Conservation (phyloP, 2,113 vertebrate genomes). For the Perca flavescens region DNA sequence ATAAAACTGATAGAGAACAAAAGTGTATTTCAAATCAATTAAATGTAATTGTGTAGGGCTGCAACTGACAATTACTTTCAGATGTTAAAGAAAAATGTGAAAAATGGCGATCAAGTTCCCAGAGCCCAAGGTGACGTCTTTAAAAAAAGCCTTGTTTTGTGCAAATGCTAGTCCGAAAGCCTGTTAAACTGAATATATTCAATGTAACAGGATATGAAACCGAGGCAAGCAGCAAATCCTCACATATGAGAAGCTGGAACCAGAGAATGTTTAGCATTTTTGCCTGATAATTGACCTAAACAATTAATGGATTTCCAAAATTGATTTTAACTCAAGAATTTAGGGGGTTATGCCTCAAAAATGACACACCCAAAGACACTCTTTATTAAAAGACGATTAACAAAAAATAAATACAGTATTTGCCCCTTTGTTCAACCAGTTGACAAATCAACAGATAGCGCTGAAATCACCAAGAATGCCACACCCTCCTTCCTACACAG, state of each 20-base stretch:
- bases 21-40: background rate
- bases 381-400: background rate
- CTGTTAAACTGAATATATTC: background rate
- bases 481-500: background rate
- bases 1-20: background rate
- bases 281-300: background rate
- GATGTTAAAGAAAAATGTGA: background rate
- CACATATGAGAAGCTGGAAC: background rate
- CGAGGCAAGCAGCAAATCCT: background rate
- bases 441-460: background rate
- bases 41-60: background rate
- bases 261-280: background rate
- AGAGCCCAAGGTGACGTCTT: background rate
- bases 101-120: background rate
- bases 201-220: background rate
- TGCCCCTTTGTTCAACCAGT: too few species aligned
- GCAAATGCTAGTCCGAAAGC: background rate
- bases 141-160: background rate
- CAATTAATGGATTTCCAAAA: background rate
- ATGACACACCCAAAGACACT: background rate
- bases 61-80: background rate
- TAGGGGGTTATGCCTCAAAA: background rate
- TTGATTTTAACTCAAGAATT: background rate
- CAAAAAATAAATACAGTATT: background rate
- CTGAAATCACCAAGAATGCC: background rate